Base-by-base conservation (phyloP, 1,140 invertebrate genomes). In the Papilio aristodemus region DNA sequence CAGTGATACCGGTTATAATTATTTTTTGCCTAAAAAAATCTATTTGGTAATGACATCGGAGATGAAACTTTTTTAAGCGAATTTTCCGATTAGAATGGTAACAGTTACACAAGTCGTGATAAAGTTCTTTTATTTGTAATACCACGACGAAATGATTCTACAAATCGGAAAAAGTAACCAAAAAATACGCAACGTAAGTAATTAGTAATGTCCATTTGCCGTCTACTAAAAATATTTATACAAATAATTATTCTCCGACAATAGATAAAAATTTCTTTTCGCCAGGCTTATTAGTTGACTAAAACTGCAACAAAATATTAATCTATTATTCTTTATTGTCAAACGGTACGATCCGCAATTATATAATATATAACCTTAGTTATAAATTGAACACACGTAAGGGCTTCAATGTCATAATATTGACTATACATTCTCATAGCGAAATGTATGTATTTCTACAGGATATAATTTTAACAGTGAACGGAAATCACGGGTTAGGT, bases 61-160 rank as follows among this genome's bases (percentile, higher is more conserved):
- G 43, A 50, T 50, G 14, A 50, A 50, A 50, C 14, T 50, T 19
- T 50, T 50, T 50, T 4, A 22, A 19, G 7, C 17, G 14, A 54
- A 54, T 54, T 54, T 25, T 54, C 46, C 17, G 19, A 22, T 54
- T 54, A 54, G 19, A 54, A 54, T 54, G 46, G 46, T 54, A 19
- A 54, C 46, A 25, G 46, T 54, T 54, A 25, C 46, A 11, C 19
- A 54, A 54, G 43, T 50, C 17, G 43, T 10, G 22, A 22, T 54
- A 22, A 22, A 54, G 19, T 54, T 19, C 46, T 54, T 54, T 54
- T 54, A 54, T 54, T 54, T 54, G 46, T 54, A 22, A 54, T 54
- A 4, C 46, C 17, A 25, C 10, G 46, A 54, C 46, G 19, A 54
- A 54, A 22, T 22, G 17, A 10, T 22, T 4, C 10, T 4, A 54